Base-by-base conservation (phyloP, 2,888 invertebrate genomes). In the Bellardia pandia region DNA sequence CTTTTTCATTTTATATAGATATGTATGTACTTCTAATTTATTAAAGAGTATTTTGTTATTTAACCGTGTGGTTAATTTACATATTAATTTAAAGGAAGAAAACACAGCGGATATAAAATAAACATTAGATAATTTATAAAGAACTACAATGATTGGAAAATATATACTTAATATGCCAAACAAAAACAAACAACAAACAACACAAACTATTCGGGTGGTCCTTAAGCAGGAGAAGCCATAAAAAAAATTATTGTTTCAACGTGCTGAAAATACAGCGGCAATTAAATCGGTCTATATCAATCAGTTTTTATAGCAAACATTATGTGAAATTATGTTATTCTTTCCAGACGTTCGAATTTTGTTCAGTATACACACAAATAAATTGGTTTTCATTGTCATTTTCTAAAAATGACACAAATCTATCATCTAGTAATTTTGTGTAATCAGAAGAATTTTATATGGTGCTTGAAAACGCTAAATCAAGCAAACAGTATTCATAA, bases 61-160 rank as follows among this genome's bases (percentile, higher is more conserved):
- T 72, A 74, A 72, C 51, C 64, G 74, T 42, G 40, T 79, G 71
- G 53, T 37, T 23, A 62, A 71, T 71, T 48, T 62, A 40, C 48
- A 71, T 64, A 72, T 72, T 72, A 30, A 72, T 64, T 42, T 64
- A 2, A 72, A 72, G 80, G 62, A 72, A 66, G 80, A 74, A 72
- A 64, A n/a, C 33, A 30, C 30, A 80, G 53, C 80, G 80, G 80
- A 80, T 72, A 72, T 66, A 40, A 7, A 64, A 72, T 66, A 40
- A 7, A 64, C 40, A 56, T 80, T 13, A 72, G 58, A 64, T 56
- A 51, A 66, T 53, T 33, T 16, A 42, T n/a, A 48, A 23, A 77
- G 8, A 23, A 42, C 42, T 13, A 16, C 45, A 45, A 42, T 33
- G 37, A 40, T 16, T 14, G 60, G 37, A 53, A 42, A n/a, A 16